phyloP scores from a whole-genome alignment of 2,797 vertebrate species.

The Tokudaia muenninki region DNA sequence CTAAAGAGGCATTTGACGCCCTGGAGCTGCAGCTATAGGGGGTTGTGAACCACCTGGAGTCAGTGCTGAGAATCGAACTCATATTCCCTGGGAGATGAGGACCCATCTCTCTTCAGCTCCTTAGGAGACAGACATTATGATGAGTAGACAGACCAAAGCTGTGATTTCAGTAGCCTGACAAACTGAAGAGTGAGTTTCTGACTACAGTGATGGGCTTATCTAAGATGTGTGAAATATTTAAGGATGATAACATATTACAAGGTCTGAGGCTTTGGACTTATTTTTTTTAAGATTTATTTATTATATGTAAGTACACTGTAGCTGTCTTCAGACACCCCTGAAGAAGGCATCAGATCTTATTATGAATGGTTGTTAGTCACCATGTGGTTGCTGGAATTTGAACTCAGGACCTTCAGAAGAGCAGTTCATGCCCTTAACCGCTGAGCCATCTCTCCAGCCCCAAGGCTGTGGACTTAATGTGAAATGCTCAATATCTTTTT shows the following conservation, averaged over 20 bases:
- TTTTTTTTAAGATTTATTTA: no score
- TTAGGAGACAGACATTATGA: background rate
- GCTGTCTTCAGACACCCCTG: no score
- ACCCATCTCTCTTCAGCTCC: background rate
- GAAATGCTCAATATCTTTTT: background rate
- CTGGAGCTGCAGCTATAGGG: background rate
- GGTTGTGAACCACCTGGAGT: background rate
- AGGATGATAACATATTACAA: constrained; percentile 9
- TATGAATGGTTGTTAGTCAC: no score
- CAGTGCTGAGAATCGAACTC: background rate
- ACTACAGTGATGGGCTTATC: constrained; percentile 1
- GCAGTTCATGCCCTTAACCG: no score
- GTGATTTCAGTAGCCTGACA: background rate
- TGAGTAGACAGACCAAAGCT: background rate
- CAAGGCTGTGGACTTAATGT: constrained; percentile 33
- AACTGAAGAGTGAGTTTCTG: background rate
- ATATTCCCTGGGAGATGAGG: background rate
- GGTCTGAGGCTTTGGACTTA: constrained; percentile 16
- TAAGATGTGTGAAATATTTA: constrained; percentile 45
- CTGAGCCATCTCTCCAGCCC: no score
- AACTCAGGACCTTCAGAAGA: no score
- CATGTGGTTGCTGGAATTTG: no score
- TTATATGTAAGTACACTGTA: no score
- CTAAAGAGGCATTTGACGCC: background rate
- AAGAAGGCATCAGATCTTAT: no score